phyloP scores from a whole-genome alignment of 2,888 invertebrate species.

The Archips xylosteana region DNA sequence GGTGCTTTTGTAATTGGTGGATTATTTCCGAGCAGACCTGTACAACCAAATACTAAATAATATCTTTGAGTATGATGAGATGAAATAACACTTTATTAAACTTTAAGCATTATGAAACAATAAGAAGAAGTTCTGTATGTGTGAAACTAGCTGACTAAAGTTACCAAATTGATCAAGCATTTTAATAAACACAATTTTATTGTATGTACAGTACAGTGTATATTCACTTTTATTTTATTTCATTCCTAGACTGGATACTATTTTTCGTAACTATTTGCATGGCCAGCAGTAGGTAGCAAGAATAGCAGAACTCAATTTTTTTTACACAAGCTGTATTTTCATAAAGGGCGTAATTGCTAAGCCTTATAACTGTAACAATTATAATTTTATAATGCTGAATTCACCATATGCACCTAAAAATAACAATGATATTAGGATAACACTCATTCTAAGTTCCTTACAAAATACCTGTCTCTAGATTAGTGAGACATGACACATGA shows the following conservation, averaged over 20 bases:
- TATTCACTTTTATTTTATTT: not conserved
- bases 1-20: too few relatives aligned
- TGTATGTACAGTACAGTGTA: not conserved
- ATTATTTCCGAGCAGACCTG: too few relatives aligned
- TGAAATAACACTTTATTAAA: not conserved
- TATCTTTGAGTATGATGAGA: not conserved
- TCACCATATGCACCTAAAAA: not conserved
- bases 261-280: not conserved
- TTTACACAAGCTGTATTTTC: too few relatives aligned
- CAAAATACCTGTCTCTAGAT: not conserved
- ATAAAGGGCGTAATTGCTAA: too few relatives aligned
- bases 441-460: not conserved
- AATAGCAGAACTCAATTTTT: not conserved
- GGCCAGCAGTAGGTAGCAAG: not conserved
- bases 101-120: too few relatives aligned
- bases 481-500: not conserved
- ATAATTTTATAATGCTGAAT: not conserved
- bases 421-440: not conserved
- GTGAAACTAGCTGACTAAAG: too few relatives aligned
- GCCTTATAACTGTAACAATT: not conserved
- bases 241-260: not conserved
- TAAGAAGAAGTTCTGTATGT: too few relatives aligned
- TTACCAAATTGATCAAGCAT: not conserved
- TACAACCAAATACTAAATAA: not conserved
- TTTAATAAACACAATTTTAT: not conserved